Conservation (phyloP, 2,888 invertebrate species). For the Microctonus hyperodae region DNA sequence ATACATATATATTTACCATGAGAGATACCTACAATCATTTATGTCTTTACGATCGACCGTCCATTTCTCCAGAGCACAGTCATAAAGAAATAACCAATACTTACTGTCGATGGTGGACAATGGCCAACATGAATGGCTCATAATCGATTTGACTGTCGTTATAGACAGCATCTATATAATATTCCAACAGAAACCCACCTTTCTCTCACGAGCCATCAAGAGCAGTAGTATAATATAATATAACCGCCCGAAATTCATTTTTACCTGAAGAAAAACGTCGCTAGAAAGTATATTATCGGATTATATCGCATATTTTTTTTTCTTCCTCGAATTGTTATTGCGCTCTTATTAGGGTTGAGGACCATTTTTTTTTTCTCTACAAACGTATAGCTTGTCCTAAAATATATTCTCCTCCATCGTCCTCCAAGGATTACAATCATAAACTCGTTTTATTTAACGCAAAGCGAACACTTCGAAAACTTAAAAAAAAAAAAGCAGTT, state of each 20-base stretch:
- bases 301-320: constrained; percentile 21
- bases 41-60: constrained; percentile 20
- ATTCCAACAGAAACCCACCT: constrained; percentile 22
- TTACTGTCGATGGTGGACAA: constrained; percentile 45
- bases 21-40: constrained; percentile 4
- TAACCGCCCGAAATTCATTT: neutral
- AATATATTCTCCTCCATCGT: neutral
- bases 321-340: constrained; percentile 14
- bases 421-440: constrained; percentile 5
- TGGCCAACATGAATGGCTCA: constrained; percentile 45
- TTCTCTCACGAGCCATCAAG: neutral
- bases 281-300: neutral
- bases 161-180: constrained; percentile 36
- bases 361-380: neutral
- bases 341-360: constrained; percentile 5
- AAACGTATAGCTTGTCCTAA: neutral
- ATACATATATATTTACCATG: too few species aligned
- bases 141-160: constrained; percentile 55
- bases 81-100: constrained; percentile 50
- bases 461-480: neutral
- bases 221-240: neutral
- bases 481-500: neutral
- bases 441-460: constrained; percentile 8
- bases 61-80: constrained; percentile 29
- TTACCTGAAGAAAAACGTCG: neutral